Base-by-base conservation (phyloP, 2,113 vertebrate genomes). In the Synchiropus splendidus region DNA sequence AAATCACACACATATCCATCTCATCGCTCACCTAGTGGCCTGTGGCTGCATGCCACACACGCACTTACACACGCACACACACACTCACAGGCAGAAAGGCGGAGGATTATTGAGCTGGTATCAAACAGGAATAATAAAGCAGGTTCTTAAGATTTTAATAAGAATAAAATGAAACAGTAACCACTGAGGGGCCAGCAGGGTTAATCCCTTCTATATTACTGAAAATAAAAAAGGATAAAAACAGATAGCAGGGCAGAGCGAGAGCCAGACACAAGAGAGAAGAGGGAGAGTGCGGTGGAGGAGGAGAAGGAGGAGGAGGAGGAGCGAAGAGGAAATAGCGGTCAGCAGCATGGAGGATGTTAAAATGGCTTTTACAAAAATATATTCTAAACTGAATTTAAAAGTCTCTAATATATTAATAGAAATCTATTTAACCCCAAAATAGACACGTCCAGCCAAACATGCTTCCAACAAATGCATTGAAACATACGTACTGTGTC, bases 121-220 rank as follows among this genome's bases (percentile, higher is more conserved):
- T 91, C 92, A 88, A 89, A 89, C 81, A 88, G 87, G 91, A 88
- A 88, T 88, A 87, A 86, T 88, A 87, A 84, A 86, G 82, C 72
- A 83, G 85, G 72, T 84, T 86, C 85, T 86, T 87, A 86, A 85
- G 84, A 86, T 86, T 91, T 96, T 93, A 94, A 92, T 94, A 96
- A 95, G 90, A 92, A 91, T 94, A 91, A 94, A 97, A 92, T 91
- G 90, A 94, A 91, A 90, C 84, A 88, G 90, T 89, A 90, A 88
- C 89, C 87, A 89, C 89, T 82, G 56, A 86, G 88, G 89, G 90
- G 88, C 87, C 89, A 79, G 81, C 81, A 72, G 87, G 92, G 88
- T 90, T 96, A 95, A 98, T 95, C 92, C 92, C 87, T 83, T 89
- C 92, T 90, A 97, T 96, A 95, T 97, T 94, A 89, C 92, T 87